Evolutionary conservation across 2,113 vertebrate genomes (phyloP).

Genomic region (Percopsis transmontana): DNA sequence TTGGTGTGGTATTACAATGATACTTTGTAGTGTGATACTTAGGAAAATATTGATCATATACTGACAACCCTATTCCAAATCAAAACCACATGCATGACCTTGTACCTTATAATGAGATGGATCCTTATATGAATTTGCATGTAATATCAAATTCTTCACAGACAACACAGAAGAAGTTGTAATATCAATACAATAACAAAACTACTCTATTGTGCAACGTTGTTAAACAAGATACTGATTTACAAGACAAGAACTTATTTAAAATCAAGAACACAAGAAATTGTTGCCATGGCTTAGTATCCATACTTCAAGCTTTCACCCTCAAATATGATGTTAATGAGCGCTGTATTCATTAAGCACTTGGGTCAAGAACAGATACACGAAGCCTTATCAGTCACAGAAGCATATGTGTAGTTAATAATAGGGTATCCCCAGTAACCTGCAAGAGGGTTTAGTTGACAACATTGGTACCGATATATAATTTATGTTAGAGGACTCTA

Average conservation of each 20-base stretch:
- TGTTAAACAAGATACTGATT: no score
- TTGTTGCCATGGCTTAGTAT: no score
- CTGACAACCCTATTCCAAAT: slow-evolving; percentile 17
- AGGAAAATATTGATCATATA: not conserved
- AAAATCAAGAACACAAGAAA: no score
- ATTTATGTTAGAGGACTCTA: no score
- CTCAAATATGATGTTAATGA: not conserved
- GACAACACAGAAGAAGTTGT: slow-evolving; percentile 55
- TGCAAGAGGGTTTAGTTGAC: no score
- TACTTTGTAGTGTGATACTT: not conserved
- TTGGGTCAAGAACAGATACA: slow-evolving; percentile 1
- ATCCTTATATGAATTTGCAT: slow-evolving; percentile 85
- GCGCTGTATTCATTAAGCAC: slow-evolving; percentile 43
- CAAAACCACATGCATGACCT: slow-evolving; percentile 33
- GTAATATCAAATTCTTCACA: slow-evolving; percentile 90
- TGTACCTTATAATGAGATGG: slow-evolving; percentile 85
- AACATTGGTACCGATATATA: no score
- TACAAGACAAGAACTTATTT: no score
- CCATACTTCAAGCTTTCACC: not conserved
- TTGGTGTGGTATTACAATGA: not conserved
- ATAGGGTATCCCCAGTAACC: no score
- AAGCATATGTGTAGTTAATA: no score
- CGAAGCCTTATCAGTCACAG: no score
- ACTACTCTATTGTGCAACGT: not conserved
- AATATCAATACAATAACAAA: slow-evolving; percentile 4